A percentile compares a stretch with the other conserved stretches of the same genome.
Conservation (phyloP, 2,888 invertebrate genomes). For the Andrena camellia region DNA sequence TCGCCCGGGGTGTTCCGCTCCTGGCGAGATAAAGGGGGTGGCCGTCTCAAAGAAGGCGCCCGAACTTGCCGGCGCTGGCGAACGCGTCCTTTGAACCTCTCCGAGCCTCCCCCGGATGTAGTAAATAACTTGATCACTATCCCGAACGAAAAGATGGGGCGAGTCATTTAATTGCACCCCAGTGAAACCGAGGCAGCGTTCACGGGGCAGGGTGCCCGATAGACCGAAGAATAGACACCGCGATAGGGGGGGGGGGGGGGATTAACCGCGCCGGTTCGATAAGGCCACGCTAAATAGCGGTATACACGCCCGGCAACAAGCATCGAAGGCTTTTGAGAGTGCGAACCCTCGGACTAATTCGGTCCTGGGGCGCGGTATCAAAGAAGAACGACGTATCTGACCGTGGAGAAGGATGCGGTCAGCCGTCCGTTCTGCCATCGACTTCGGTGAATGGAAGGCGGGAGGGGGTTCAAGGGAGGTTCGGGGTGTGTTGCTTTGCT, state of each 20-base stretch:
- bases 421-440: constrained; percentile 41
- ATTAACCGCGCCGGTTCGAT: neutral
- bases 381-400: constrained; percentile 55
- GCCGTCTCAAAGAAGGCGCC: constrained; percentile 28
- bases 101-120: neutral
- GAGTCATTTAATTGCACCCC: neutral
- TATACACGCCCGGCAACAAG: neutral
- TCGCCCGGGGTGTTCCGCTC: constrained; percentile 36
- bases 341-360: constrained; percentile 49
- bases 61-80: neutral
- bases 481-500: constrained; percentile 10
- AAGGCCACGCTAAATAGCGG: neutral
- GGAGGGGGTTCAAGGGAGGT: constrained; percentile 7
- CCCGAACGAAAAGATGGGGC: too few species aligned
- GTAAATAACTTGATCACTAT: too few species aligned
- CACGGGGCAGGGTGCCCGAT: neutral
- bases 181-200: neutral
- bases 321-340: constrained; percentile 16
- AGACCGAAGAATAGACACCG: neutral
- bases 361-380: constrained; percentile 22
- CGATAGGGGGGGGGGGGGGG: neutral
- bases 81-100: constrained; percentile 12
- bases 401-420: constrained; percentile 44
- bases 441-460: constrained; percentile 41
- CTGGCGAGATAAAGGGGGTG: neutral